Percentiles rank a stretch among this genome's conserved stretches.
Evolutionary conservation across 2,797 vertebrate genomes (phyloP).

Genomic region (Pangasius macronema): DNA sequence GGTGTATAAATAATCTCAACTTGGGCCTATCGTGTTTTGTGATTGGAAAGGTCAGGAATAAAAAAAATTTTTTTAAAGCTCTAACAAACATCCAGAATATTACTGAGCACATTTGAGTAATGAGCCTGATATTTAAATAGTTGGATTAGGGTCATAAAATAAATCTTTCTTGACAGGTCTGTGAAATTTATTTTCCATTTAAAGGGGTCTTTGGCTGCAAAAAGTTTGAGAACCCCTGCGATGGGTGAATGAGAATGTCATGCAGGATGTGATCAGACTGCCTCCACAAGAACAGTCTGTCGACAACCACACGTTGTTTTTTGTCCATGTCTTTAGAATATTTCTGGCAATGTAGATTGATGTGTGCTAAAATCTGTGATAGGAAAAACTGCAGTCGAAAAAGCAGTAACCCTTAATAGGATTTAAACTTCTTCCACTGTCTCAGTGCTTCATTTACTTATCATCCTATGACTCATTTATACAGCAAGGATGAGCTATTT

Average conservation of each 20-base stretch:
- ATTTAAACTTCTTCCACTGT: slow-evolving; percentile 10
- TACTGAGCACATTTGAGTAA: not conserved
- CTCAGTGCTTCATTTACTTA: slow-evolving; percentile 20
- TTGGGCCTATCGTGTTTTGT: too few relatives aligned
- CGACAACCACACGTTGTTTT: not conserved
- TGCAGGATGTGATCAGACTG: not conserved
- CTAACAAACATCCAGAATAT: not conserved
- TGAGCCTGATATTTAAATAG: not conserved
- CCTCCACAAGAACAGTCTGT: not conserved
- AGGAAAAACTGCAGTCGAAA: not conserved
- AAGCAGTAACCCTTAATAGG: not conserved
- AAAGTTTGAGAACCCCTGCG: not conserved
- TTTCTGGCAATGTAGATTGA: not conserved
- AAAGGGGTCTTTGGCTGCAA: not conserved
- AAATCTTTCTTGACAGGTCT: not conserved
- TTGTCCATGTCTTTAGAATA: not conserved
- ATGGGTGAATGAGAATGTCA: not conserved
- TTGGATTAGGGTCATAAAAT: not conserved
- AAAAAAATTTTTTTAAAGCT: not conserved
- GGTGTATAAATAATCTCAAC: too few relatives aligned
- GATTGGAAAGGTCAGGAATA: not conserved
- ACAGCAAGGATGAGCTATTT: slow-evolving; percentile 42
- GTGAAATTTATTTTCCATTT: not conserved
- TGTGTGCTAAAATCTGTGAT: not conserved
- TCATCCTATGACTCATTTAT: slow-evolving; percentile 58